phyloP scores from a whole-genome alignment of 92 coral and sea anemone species.

The Paramuricea clavata region DNA sequence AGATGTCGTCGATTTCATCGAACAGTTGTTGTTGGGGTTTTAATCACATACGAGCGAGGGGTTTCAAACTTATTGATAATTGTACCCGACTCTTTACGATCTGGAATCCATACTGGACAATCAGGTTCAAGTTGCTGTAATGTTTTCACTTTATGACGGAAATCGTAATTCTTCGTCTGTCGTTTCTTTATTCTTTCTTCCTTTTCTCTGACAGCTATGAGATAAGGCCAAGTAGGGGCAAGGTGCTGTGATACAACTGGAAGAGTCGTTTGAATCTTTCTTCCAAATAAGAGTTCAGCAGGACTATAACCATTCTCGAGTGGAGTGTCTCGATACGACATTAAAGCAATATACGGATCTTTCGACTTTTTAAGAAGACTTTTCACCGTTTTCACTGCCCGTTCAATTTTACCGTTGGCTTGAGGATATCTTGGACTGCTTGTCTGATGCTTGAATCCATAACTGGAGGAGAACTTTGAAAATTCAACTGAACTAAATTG shows the following conservation, averaged over 20 bases:
- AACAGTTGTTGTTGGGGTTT: conserved; percentile 1
- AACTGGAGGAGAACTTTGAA: not conserved
- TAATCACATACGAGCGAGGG: conserved; percentile 15
- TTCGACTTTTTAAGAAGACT: not conserved
- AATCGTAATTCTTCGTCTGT: conserved; percentile 36
- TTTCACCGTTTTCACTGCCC: not conserved
- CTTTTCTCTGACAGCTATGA: conserved; percentile 16
- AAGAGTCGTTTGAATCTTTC: conserved; percentile 49
- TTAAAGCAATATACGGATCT: not conserved
- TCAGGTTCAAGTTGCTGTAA: conserved; percentile 48
- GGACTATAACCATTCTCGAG: conserved; percentile 65
- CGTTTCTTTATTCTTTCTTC: conserved; percentile 31
- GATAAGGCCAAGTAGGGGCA: conserved; percentile 53
- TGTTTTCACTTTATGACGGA: conserved; percentile 36
- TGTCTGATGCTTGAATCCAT: not conserved
- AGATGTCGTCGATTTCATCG: conserved; percentile 32
- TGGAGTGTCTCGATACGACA: conserved; percentile 21
- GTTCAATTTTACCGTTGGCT: not conserved
- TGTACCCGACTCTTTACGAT: conserved; percentile 24
- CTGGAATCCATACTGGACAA: conserved; percentile 36
- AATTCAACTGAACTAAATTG: not conserved
- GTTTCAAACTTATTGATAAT: conserved; percentile 36
- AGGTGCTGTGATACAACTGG: conserved; percentile 15
- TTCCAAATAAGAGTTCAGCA: conserved; percentile 66
- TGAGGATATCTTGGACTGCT: not conserved